Conservation (phyloP, 2,113 vertebrate species). For the Cisticola juncidis region DNA sequence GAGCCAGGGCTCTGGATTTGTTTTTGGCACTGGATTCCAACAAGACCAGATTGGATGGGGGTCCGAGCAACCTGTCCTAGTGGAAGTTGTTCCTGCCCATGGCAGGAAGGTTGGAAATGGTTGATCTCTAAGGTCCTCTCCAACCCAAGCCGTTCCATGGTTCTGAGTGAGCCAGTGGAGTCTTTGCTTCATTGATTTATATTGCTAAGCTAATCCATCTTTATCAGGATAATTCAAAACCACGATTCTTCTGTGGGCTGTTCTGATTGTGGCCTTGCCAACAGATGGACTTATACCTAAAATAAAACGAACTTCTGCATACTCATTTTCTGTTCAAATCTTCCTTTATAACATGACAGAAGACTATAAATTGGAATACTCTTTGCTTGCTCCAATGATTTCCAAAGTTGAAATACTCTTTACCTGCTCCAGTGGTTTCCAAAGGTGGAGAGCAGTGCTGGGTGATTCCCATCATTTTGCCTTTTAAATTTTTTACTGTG, state of each 20-base stretch:
- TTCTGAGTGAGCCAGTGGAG: neutral
- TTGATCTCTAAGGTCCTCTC: neutral
- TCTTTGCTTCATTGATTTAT: neutral
- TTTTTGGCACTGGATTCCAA: neutral
- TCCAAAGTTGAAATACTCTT: neutral
- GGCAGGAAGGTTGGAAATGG: neutral
- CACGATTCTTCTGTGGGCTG: neutral
- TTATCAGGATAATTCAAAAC: neutral
- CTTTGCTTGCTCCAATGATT: neutral
- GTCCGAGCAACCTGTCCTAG: neutral
- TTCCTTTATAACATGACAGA: rapidly evolving
- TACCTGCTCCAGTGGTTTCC: neutral
- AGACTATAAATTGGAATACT: rapidly evolving
- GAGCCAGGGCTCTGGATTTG: neutral
- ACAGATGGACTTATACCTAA: neutral
- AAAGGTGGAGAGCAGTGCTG: neutral
- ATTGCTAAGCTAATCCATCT: neutral
- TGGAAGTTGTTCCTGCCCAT: neutral
- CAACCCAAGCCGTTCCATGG: neutral
- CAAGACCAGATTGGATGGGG: neutral
- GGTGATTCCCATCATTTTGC: neutral
- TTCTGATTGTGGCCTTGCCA: neutral
- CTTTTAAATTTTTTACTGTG: neutral
- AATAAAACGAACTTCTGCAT: neutral
- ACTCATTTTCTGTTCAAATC: neutral